Base-by-base conservation (phyloP, 30 jellyfish, hydroid and myxozoan species). In the Turritopsis dohrnii region DNA sequence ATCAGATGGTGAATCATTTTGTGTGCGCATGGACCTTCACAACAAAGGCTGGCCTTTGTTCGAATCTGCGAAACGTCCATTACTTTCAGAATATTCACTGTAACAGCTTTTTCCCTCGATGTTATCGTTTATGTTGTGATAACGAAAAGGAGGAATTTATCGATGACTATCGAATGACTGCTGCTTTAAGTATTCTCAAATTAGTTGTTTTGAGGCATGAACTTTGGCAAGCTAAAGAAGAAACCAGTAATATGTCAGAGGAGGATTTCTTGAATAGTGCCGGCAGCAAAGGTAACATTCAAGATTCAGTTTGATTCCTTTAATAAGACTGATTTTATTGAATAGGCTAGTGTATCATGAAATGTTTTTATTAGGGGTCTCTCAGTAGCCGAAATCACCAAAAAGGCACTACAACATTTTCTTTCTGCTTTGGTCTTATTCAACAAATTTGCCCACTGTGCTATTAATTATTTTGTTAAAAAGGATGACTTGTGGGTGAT, bases 41-140 rank as follows among this genome's bases (percentile, higher is more conserved):
- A 16, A 92, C 98, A 65, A 92, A 92, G 92, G 79, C 91, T 79
- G 98, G 98, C 41, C 95, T 92, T 29, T 92, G 98, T 54, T 66
- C 84, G 65, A 88, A 85, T 86, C 84, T 92, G 7, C 87, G 96
- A 29, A 89, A 92, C 27, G 75, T 92, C 9, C 96, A 91, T 13
- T 86, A 89, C 89, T 92, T 87, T 52, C 96, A 87, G 18, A 27
- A 79, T 28, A 82, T 76, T 72, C 89, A 82, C 69, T 90, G 89
- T 0, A 85, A 87, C 26, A 76, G 88, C 30, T 92, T 92, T 72
- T 92, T 92, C 72, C 98, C 98, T 54, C 79, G 95, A 31, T 92
- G 98, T 72, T 91, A 92, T 79, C 87, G 96, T 28, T 87, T 92
- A 17, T 76, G 96, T 26, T 87, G 91, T 18, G 95, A 87, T 18